Conservation (phyloP, 2,797 vertebrate species). For the Heterohyrax brucei region DNA sequence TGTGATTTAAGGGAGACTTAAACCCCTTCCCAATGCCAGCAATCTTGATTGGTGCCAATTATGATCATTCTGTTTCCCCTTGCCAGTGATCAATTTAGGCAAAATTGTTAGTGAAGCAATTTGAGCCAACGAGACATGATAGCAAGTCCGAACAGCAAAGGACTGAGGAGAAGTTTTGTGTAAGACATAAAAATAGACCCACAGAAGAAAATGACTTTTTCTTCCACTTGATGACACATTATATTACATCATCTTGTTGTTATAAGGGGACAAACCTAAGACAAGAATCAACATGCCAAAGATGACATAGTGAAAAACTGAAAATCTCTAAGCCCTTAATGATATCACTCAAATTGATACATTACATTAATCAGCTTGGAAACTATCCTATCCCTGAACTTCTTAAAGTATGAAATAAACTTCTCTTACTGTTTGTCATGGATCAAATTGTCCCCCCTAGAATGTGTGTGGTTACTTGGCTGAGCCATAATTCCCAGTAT, state of each 20-base stretch:
- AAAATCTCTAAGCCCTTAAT: constrained; percentile 20
- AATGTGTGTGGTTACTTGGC: no score
- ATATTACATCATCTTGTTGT: constrained; percentile 38
- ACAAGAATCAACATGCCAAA: constrained; percentile 52
- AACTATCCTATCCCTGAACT: no score
- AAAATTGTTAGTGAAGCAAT: neutral
- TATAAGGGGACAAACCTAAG: constrained; percentile 12
- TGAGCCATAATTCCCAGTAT: no score
- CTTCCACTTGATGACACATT: constrained; percentile 25
- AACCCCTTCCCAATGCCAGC: neutral
- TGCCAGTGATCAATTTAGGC: neutral
- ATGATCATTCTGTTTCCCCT: neutral
- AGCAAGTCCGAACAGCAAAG: neutral
- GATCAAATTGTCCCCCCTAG: no score
- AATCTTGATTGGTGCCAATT: neutral
- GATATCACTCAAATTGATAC: neutral
- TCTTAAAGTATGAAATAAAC: no score
- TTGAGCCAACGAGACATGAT: neutral
- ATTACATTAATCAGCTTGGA: no score
- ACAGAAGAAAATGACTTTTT: constrained; percentile 47
- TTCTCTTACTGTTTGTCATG: no score
- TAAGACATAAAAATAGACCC: constrained; percentile 11
- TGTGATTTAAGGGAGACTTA: neutral
- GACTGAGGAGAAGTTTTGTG: constrained; percentile 1
- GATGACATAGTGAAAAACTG: constrained; percentile 32